These are phyloP conservation scores for Gavialis gangeticus DNA, from an alignment of 2,113 vertebrate genomes.

Conservation along the genomic window DNA sequence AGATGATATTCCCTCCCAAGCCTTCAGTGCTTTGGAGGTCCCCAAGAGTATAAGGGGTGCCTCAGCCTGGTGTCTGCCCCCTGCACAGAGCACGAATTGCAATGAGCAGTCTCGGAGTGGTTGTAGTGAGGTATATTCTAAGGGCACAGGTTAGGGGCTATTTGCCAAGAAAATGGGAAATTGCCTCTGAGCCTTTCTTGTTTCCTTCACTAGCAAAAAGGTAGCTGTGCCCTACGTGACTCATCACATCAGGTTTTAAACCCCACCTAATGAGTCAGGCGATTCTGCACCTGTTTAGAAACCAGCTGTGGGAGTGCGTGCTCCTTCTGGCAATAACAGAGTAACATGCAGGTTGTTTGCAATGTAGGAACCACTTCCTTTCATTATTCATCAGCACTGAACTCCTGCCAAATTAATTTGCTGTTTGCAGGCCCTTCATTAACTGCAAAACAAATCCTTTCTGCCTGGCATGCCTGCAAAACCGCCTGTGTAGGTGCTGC, in stretches of 20 bases:
- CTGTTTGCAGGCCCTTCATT: neutral
- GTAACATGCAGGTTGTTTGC: neutral
- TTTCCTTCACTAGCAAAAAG: neutral
- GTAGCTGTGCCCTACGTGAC: neutral
- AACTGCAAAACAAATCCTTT: neutral
- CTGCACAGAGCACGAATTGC: neutral
- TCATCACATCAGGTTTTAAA: neutral
- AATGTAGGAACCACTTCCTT: neutral
- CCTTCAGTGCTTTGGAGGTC: neutral
- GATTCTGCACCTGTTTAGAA: neutral
- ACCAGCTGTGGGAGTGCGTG: neutral
- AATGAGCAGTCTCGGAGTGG: neutral
- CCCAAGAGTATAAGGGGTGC: neutral
- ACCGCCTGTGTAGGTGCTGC: neutral
- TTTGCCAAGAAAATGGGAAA: neutral
- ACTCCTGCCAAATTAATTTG: neutral
- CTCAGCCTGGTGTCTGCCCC: neutral
- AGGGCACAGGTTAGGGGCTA: neutral
- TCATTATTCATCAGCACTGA: neutral
- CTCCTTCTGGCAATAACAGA: neutral
- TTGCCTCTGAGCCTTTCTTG: neutral
- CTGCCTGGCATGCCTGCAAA: neutral
- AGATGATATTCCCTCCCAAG: neutral
- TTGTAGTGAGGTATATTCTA: neutral
- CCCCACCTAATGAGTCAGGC: neutral